Evolutionary conservation across 2,797 vertebrate genomes (phyloP).

Genomic region (Esox masquinongy): DNA sequence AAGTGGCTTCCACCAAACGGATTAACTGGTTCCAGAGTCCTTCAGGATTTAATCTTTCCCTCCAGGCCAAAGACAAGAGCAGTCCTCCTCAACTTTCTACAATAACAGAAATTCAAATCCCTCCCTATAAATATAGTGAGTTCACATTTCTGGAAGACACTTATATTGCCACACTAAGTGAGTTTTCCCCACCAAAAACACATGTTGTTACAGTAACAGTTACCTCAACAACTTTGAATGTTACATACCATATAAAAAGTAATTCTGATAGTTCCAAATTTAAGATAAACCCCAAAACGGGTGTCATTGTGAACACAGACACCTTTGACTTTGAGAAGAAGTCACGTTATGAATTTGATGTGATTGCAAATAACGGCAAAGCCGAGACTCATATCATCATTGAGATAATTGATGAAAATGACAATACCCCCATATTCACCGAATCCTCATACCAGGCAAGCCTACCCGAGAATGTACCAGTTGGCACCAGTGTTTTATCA

Average conservation of each 20-base stretch:
- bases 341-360: conserved; percentile 83
- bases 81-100: conserved; percentile 77
- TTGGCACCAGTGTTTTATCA: conserved; percentile 86
- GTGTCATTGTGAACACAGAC: conserved; percentile 82
- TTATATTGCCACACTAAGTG: conserved; percentile 84
- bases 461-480: conserved; percentile 86
- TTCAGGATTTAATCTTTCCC: conserved; percentile 89
- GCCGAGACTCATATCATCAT: conserved; percentile 77
- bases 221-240: conserved; percentile 64
- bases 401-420: conserved; percentile 87
- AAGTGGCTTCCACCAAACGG: conserved; percentile 83
- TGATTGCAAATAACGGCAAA: conserved; percentile 75
- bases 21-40: conserved; percentile 84
- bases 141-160: conserved; percentile 81
- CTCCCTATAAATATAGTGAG: conserved; percentile 70
- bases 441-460: conserved; percentile 78
- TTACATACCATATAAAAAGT: conserved; percentile 82
- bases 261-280: conserved; percentile 79
- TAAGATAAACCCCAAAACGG: conserved; percentile 84
- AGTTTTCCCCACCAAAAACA: conserved; percentile 86
- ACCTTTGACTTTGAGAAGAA: conserved; percentile 80
- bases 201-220: conserved; percentile 82
- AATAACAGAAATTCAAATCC: conserved; percentile 80
- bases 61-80: conserved; percentile 85
- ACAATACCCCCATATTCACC: conserved; percentile 85